Base-by-base conservation (phyloP, 1,140 invertebrate species). In the Melipona quadrifasciata region DNA sequence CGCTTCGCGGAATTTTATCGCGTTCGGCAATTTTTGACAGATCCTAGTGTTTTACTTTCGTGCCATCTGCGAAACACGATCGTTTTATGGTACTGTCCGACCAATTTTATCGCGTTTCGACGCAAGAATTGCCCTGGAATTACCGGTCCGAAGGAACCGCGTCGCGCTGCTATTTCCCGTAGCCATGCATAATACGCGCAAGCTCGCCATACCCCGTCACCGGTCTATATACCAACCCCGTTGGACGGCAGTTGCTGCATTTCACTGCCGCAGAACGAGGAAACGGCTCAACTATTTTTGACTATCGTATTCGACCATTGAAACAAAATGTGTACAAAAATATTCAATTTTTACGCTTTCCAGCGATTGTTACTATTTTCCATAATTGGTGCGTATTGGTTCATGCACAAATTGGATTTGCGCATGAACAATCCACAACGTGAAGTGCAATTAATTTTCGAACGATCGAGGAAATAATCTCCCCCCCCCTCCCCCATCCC, bases 251-350 rank as follows among this genome's bases (percentile, higher is more conserved):
- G 86, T 34, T 88, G 87, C 78, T 84, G 78, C 87, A 80, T 89
- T 89, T 79, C 83, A 74, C 78, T 86, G 81, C 87, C 78, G 88
- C 88, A 89, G 84, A 89, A 86, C 76, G 67, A 68, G 51, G 81
- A 73, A 82, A 78, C 57, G 74, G 39, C 34, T 39, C 6, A 47
- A 47, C 39, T 47, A 47, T 47, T 47, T 47, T 47, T 6, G 39
- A 47, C 31, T 31, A 31, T 2, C 31, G 31, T 31, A 31, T 2
- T 31, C 31, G 31, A 1, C 31, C 31, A 31, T 31, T 2, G 31
- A 31, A 31, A 31, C 31, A 31, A 31, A 47, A 47, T 47, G 8
- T 47, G 8, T 47, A 47, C 39, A 47, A 47, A 47, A 47, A 8
- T 47, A 10, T 47, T 6, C 39, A 47, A 6, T 47, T 47, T 47